Evolutionary conservation across 2,797 vertebrate genomes (phyloP).

Genomic region (Taeniopygia guttata): DNA sequence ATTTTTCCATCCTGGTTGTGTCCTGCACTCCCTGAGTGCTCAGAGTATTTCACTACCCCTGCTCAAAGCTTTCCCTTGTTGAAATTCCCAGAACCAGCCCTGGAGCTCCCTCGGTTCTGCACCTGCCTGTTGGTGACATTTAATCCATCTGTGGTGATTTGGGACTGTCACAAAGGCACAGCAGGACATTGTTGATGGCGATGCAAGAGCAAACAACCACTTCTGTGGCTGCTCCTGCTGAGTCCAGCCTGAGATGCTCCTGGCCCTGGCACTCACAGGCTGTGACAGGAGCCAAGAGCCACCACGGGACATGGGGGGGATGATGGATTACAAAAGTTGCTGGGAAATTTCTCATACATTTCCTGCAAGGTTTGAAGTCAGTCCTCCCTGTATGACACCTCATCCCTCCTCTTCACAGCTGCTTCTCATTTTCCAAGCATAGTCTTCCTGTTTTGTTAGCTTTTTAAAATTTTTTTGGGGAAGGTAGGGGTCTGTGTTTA

Average conservation of each 20-base stretch:
- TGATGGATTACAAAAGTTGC: background rate
- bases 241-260: background rate
- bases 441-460: slow-evolving; percentile 66
- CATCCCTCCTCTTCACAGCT: slow-evolving; percentile 42
- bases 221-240: background rate
- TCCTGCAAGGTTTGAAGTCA: slow-evolving; percentile 17
- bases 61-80: rapidly evolving
- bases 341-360: background rate
- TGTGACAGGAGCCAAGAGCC: background rate
- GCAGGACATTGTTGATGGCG: background rate
- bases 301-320: rapidly evolving
- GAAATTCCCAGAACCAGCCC: rapidly evolving
- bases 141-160: rapidly evolving
- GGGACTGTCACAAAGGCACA: background rate
- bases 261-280: background rate
- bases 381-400: background rate
- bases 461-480: background rate
- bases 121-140: background rate
- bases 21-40: rapidly evolving
- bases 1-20: background rate
- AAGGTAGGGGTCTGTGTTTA: background rate
- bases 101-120: background rate
- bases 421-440: slow-evolving; percentile 19
- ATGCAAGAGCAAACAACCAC: rapidly evolving
- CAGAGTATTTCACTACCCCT: rapidly evolving